Percentiles rank a stretch among this genome's conserved stretches.
phyloP scores from a whole-genome alignment of 1,140 invertebrate species.

The Heliothis virescens region DNA sequence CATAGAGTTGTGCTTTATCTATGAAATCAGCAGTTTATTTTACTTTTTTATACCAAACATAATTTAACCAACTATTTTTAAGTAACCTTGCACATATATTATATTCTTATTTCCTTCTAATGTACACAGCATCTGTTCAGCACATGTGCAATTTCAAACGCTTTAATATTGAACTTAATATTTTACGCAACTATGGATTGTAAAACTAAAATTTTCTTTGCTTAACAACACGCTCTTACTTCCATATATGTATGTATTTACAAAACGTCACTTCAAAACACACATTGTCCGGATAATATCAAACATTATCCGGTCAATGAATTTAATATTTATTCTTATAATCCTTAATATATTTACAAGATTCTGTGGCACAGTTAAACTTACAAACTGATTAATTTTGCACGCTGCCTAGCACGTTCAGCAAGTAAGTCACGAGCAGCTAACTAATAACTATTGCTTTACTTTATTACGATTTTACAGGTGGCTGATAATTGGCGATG shows the following conservation, averaged over 20 bases:
- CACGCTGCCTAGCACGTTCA: constrained; percentile 86
- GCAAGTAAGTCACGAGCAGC: constrained; percentile 86
- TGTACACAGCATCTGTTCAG: no score
- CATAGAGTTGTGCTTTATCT: no score
- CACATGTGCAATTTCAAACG: no score
- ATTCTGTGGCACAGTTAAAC: constrained; percentile 50
- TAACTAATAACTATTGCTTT: constrained; percentile 24
- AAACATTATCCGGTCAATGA: not conserved
- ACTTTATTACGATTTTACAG: constrained; percentile 44
- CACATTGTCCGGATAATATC: not conserved
- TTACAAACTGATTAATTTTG: constrained; percentile 68
- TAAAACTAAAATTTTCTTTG: not conserved
- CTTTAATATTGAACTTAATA: no score
- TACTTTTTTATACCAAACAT: no score
- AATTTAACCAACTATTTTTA: no score
- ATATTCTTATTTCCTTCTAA: no score
- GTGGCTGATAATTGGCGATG: constrained; percentile 52
- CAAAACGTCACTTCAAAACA: not conserved
- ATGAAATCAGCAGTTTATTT: no score
- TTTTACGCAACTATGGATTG: no score
- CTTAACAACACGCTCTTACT: not conserved
- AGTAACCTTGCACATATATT: no score
- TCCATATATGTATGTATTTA: not conserved
- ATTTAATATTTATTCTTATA: no score
- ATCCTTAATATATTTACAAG: not conserved